Base-by-base conservation (phyloP, 2,797 vertebrate species). In the Characodon lateralis region DNA sequence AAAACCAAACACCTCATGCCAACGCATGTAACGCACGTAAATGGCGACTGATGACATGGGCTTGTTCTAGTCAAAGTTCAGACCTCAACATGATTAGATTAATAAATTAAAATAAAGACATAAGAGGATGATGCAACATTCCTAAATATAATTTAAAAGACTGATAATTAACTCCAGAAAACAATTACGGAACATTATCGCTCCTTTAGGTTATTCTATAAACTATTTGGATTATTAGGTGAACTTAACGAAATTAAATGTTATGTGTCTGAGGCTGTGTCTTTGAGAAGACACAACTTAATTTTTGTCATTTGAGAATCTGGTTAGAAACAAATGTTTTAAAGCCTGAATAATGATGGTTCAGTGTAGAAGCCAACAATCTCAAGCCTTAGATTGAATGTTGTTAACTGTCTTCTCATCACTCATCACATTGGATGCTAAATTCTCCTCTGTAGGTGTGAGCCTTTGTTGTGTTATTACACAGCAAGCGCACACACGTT, bases 381-480 rank as follows among this genome's bases (percentile, higher is more conserved):
- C 65, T 43, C 65, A 43, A 68, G 65, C 39, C 39, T 43, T 68
- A 43, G 65, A 41, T n/a, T 43, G 65, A 2, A 41, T 41, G 72
- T 74, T 79, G 48, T 78, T 76, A 63, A 28, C 79, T 82, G 82
- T 69, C 6, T 80, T 81, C 81, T 79, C 78, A 61, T 81, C 87
- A 83, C 80, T 80, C 79, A 56, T 80, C 87, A 84, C 84, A 79
- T 74, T n/a, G 65, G 22, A n/a, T 68, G 65, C 87, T 89, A 87
- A 88, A 86, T 76, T 83, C 84, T 83, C 39, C 79, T 74, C 86
- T 73, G 89, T 84, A 85, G 91, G 88, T 85, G 88, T 89, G 91
- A 89, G 73, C 84, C 83, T 81, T 56, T 66, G 70, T 59, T 20
- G 69, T 91, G 85, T 90, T 92, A 88, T 46, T 80, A 63, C 85